These are phyloP conservation scores for Pogonocherus hispidulus DNA, from an alignment of 2,888 invertebrate species.

Conservation along the genomic window DNA sequence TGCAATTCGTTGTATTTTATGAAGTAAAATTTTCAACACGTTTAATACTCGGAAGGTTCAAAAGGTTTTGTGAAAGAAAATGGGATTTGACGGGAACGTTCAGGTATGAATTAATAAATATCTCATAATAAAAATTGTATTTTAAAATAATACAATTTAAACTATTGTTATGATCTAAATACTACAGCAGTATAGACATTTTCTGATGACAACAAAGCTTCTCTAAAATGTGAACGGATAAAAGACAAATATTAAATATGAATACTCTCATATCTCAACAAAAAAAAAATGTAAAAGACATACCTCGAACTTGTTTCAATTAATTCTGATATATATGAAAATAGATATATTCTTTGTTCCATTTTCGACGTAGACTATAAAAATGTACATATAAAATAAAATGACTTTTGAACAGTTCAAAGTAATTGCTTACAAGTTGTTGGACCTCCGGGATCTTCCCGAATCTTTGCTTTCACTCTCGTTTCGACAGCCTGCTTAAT, in stretches of 20 bases:
- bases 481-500: too few relatives aligned
- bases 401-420: slow-evolving; percentile 14
- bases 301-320: slow-evolving; percentile 16
- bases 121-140: slow-evolving; percentile 58
- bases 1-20: too few relatives aligned
- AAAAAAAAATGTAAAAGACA: slow-evolving; percentile 7
- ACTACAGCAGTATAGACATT: slow-evolving; percentile 54
- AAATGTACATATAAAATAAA: slow-evolving; percentile 41
- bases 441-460: slow-evolving; percentile 23
- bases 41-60: too few relatives aligned
- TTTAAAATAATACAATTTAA: slow-evolving; percentile 57
- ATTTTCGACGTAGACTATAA: slow-evolving; percentile 40
- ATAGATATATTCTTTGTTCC: slow-evolving; percentile 43
- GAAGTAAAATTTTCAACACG: too few relatives aligned
- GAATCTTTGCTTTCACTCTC: too few relatives aligned
- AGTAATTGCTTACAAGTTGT: not conserved
- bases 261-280: slow-evolving; percentile 21
- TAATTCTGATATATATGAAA: slow-evolving; percentile 42
- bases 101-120: slow-evolving; percentile 27
- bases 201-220: slow-evolving; percentile 51
- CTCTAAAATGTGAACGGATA: slow-evolving; percentile 38
- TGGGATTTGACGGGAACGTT: too few relatives aligned
- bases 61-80: too few relatives aligned
- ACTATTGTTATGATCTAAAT: slow-evolving; percentile 46
- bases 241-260: slow-evolving; percentile 23